These are phyloP conservation scores for Tribolium castaneum DNA, from an alignment of 1,140 invertebrate species.

Conservation along the genomic window DNA sequence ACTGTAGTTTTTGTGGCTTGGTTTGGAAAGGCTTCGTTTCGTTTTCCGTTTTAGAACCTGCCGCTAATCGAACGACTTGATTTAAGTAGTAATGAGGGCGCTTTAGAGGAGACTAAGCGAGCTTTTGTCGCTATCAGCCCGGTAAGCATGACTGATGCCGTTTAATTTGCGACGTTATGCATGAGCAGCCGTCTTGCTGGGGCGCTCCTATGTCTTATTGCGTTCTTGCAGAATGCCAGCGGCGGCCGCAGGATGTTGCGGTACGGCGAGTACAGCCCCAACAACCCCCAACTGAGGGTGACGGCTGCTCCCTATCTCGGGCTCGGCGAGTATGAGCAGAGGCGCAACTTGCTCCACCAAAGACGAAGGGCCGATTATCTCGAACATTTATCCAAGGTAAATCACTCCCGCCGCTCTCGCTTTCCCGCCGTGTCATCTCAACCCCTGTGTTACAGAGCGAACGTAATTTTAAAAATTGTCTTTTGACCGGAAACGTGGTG, in stretches of 20 bases:
- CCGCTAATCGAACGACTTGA: slow-evolving; percentile 57
- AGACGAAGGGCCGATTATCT: slow-evolving; percentile 66
- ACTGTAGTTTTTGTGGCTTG: slow-evolving; percentile 21
- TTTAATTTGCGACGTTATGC: neutral
- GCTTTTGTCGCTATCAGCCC: slow-evolving; percentile 57
- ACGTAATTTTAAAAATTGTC: slow-evolving; percentile 21
- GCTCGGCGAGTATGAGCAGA: slow-evolving; percentile 68
- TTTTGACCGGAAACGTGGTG: slow-evolving; percentile 7
- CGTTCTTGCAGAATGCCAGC: slow-evolving; percentile 54
- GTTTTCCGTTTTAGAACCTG: slow-evolving; percentile 51
- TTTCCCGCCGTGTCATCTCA: neutral
- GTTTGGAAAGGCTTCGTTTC: slow-evolving; percentile 18
- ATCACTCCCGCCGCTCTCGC: neutral
- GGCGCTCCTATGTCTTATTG: neutral
- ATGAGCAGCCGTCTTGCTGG: neutral
- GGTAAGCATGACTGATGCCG: slow-evolving; percentile 55
- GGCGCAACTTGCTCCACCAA: slow-evolving; percentile 65
- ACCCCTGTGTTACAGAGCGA: slow-evolving; percentile 14
- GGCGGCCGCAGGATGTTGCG: slow-evolving; percentile 65
- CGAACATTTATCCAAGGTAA: slow-evolving; percentile 68
- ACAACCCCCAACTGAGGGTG: slow-evolving; percentile 66
- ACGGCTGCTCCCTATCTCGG: slow-evolving; percentile 67
- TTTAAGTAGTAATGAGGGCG: slow-evolving; percentile 57
- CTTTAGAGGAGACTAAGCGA: slow-evolving; percentile 56
- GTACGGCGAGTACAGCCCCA: slow-evolving; percentile 70